Evolutionary conservation across 2,113 vertebrate genomes (phyloP).

Genomic region (Hydrolagus affinis): DNA sequence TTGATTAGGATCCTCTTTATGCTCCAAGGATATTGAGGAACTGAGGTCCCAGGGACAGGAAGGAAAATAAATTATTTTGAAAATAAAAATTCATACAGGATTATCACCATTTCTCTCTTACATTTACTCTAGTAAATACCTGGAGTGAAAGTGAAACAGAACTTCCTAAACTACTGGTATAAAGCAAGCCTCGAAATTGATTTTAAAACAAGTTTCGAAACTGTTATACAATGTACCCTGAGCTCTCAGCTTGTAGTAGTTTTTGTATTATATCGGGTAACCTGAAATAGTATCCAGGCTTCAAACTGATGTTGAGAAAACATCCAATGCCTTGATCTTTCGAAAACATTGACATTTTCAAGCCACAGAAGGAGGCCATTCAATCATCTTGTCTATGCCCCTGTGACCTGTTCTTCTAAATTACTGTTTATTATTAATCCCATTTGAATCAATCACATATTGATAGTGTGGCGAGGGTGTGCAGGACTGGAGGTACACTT

Average conservation of each 20-base stretch:
- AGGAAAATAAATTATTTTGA: not conserved
- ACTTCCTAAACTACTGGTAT: not conserved
- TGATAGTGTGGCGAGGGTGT: too few relatives aligned
- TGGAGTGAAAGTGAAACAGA: not conserved
- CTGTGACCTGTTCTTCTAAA: too few relatives aligned
- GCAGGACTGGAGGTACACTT: too few relatives aligned
- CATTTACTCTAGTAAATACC: not conserved
- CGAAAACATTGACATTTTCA: not conserved
- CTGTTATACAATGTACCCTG: not conserved
- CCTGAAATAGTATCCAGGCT: not conserved
- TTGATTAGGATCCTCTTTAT: not conserved
- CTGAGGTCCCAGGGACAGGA: not conserved
- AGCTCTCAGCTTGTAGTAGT: not conserved
- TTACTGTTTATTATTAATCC: too few relatives aligned
- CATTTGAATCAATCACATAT: too few relatives aligned
- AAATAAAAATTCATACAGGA: not conserved
- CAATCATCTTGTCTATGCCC: too few relatives aligned
- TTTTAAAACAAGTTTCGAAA: too few relatives aligned
- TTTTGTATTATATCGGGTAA: not conserved
- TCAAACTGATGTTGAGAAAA: not conserved
- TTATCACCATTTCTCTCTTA: not conserved
- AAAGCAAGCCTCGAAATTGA: not conserved
- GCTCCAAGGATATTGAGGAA: not conserved
- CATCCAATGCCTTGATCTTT: too few relatives aligned
- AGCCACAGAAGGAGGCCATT: not conserved